phyloP scores from a whole-genome alignment of 2,113 vertebrate species.

The Vireo altiloquus region DNA sequence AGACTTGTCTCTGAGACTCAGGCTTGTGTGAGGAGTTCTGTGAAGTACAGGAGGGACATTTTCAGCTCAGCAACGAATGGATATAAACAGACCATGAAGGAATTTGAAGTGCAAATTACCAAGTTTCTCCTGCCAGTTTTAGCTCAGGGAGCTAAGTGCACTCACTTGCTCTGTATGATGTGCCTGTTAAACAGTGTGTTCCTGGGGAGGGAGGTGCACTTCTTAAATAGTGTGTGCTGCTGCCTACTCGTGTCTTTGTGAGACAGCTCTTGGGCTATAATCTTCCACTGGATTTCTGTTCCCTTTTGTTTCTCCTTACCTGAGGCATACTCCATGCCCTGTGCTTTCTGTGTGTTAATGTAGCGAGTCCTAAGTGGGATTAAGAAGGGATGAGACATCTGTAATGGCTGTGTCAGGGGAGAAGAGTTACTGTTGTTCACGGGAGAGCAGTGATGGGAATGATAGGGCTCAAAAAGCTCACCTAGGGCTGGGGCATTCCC shows the following conservation, averaged over 20 bases:
- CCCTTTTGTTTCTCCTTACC: background rate
- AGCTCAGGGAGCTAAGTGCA: background rate
- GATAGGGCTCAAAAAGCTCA: background rate
- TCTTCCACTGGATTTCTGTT: background rate
- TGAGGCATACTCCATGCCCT: background rate
- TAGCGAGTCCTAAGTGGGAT: background rate
- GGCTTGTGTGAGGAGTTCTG: background rate
- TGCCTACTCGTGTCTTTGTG: background rate
- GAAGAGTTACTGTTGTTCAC: background rate
- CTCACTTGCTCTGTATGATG: background rate
- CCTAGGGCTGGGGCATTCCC: background rate
- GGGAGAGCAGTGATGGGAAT: background rate
- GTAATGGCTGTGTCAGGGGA: background rate
- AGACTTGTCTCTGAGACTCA: background rate
- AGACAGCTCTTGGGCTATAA: background rate
- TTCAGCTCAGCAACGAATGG: background rate
- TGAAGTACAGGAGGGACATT: background rate
- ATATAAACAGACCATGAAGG: background rate
- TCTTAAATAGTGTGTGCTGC: background rate
- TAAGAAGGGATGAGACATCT: background rate
- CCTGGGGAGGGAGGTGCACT: background rate
- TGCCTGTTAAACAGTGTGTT: background rate
- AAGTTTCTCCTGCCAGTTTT: background rate
- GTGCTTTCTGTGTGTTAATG: background rate
- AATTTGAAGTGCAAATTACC: background rate